Conservation (phyloP, 2,888 invertebrate genomes). For the Coecobrya sp. region DNA sequence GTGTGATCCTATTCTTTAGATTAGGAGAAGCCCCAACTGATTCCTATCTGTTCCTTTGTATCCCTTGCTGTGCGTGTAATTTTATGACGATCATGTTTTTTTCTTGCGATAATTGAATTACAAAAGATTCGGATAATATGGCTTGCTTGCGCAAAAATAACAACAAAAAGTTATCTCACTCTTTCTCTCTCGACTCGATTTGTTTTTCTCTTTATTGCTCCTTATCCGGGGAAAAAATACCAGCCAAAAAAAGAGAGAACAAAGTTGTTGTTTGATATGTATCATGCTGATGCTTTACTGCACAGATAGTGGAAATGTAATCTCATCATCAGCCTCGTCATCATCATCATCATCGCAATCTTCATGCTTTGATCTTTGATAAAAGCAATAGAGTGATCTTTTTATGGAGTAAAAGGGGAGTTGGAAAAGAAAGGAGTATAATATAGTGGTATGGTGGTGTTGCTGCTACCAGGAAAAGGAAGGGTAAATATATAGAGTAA, state of each 20-base stretch:
- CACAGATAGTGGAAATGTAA: slow-evolving; percentile 55
- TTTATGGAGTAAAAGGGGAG: slow-evolving; percentile 51
- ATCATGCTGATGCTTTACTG: slow-evolving; percentile 7
- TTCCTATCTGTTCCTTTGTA: slow-evolving; percentile 1
- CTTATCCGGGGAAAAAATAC: neutral
- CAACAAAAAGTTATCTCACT: neutral
- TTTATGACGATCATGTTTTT: slow-evolving; percentile 50
- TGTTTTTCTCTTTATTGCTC: slow-evolving; percentile 35
- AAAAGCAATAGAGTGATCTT: slow-evolving; percentile 76
- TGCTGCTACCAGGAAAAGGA: slow-evolving; percentile 21
- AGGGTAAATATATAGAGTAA: slow-evolving; percentile 66
- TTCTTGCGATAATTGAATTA: slow-evolving; percentile 68
- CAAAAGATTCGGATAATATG: slow-evolving; percentile 38
- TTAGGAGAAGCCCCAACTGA: neutral
- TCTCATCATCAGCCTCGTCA: slow-evolving; percentile 60
- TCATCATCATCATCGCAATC: slow-evolving; percentile 55
- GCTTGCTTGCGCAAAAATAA: slow-evolving; percentile 20
- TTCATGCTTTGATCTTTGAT: slow-evolving; percentile 79
- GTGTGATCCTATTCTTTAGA: neutral
- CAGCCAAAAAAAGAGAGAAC: slow-evolving; percentile 9
- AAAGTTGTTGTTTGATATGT: slow-evolving; percentile 5
- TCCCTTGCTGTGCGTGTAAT: slow-evolving; percentile 5
- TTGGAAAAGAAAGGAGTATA: neutral
- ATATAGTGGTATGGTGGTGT: neutral
- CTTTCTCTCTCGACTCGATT: neutral